phyloP scores from a whole-genome alignment of 2,888 invertebrate species.

The Hydraecia micacea region DNA sequence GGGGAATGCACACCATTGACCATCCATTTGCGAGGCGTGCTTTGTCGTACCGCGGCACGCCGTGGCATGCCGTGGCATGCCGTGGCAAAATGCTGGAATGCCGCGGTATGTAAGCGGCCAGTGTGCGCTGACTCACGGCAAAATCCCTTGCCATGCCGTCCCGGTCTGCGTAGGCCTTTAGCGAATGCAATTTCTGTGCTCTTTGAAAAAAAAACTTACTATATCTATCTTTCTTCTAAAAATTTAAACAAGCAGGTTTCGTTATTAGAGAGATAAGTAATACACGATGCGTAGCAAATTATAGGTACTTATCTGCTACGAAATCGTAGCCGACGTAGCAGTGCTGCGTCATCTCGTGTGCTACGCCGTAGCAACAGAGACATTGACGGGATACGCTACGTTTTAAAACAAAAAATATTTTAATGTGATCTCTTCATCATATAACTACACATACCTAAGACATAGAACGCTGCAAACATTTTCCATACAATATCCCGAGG shows the following conservation, averaged over 20 bases:
- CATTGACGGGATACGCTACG: neutral
- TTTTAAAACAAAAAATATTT: neutral
- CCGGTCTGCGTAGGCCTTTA: too few species aligned
- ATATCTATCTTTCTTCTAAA: neutral
- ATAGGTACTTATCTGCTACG: neutral
- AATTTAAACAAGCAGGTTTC: neutral
- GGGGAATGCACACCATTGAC: too few species aligned
- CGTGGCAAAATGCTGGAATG: too few species aligned
- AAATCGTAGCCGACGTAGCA: conserved; percentile 28
- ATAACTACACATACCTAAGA: neutral
- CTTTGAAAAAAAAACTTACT: neutral
- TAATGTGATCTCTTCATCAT: neutral
- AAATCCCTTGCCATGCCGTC: too few species aligned
- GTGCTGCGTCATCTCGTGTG: neutral
- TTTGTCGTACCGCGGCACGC: too few species aligned
- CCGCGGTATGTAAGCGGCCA: too few species aligned
- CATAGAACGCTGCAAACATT: neutral
- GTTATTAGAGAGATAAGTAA: neutral
- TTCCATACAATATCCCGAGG: neutral
- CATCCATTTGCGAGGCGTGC: too few species aligned
- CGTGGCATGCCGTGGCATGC: too few species aligned
- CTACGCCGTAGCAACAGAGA: conserved; percentile 32
- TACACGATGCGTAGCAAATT: neutral
- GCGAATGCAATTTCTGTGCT: conserved; percentile 7
- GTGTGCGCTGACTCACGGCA: too few species aligned